Base-by-base conservation (phyloP, 2,888 invertebrate genomes). In the Glaucopsyche alexis region DNA sequence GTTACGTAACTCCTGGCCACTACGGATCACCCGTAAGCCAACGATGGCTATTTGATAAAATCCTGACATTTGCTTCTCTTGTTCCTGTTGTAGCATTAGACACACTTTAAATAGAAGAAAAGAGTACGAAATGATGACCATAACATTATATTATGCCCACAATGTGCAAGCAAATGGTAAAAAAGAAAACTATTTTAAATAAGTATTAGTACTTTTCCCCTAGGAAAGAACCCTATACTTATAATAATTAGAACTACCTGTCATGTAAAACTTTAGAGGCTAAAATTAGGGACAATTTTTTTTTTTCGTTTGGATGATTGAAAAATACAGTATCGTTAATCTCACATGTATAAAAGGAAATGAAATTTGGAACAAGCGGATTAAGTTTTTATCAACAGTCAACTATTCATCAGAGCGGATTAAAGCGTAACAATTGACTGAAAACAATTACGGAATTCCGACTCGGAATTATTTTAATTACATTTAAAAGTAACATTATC, bases 41-140 rank as follows among this genome's bases (percentile, higher is more conserved):
- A 66, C 67, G 69, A 74, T 72, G 75, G 75, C 74, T 76, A 74
- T 77, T 75, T 75, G 77, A 77, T 77, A 77, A 77, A 77, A 77
- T 74, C 74, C 72, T 76, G 76, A 72, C 76, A 75, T 74, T 29
- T 13, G 38, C 29, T 40, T 74, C 40, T 77, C 64, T 0, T 60
- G 40, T 72, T 75, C 14, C 60, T 67, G 73, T 67, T 9, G 60
- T 14, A 8, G 60, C 42, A 76, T 73, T 74, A 29, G 71, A 73
- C 38, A 9, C 69, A 29, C 29, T 1, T 47, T 5, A 14, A 16
- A 16, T 7, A 47, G 2, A 42, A 13, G 13, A 29, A 14, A 6
- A 60, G 29, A 38, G 0, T 19, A 42, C 0, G 42, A 4, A 29
- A 16, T 55, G 9, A 16, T 29, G 60, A 42, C 42, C 7, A 3